Evolutionary conservation across 23 tunicate species (phyloP).

Genomic region (Halocynthia roretzi): DNA sequence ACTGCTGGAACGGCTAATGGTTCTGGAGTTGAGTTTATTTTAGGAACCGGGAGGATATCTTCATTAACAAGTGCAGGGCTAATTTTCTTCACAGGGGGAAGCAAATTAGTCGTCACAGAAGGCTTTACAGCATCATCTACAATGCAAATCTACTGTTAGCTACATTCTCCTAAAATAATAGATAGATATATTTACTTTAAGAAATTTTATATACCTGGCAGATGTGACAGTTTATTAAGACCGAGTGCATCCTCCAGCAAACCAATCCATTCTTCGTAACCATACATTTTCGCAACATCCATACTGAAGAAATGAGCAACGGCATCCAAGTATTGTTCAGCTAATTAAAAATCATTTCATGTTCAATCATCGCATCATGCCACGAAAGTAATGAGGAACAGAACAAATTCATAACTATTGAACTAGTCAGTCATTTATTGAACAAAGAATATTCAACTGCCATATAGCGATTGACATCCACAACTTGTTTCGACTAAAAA

Average conservation of each 20-base stretch:
- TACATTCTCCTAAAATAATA: neutral
- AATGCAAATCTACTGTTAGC: neutral
- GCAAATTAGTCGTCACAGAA: neutral
- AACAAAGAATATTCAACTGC: too few species aligned
- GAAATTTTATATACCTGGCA: slow-evolving; percentile 55
- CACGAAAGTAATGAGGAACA: neutral
- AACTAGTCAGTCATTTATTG: neutral
- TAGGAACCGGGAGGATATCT: too few species aligned
- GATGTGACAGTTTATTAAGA: slow-evolving; percentile 48
- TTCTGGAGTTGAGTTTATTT: too few species aligned
- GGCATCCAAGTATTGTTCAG: slow-evolving; percentile 72
- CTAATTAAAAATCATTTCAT: slow-evolving; percentile 19
- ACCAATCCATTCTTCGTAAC: slow-evolving; percentile 76
- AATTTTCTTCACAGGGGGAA: neutral
- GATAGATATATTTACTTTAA: neutral
- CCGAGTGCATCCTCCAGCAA: slow-evolving; percentile 63
- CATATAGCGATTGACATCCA: too few species aligned
- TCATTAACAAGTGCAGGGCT: too few species aligned
- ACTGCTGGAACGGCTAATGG: too few species aligned
- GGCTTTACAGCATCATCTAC: neutral
- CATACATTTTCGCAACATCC: slow-evolving; percentile 52
- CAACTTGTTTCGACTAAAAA: too few species aligned
- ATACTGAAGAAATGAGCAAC: slow-evolving; percentile 74
- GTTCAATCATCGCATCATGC: too few species aligned
- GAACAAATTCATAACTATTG: neutral